phyloP scores from a whole-genome alignment of 2,113 vertebrate genomes.

The Passer domesticus region DNA sequence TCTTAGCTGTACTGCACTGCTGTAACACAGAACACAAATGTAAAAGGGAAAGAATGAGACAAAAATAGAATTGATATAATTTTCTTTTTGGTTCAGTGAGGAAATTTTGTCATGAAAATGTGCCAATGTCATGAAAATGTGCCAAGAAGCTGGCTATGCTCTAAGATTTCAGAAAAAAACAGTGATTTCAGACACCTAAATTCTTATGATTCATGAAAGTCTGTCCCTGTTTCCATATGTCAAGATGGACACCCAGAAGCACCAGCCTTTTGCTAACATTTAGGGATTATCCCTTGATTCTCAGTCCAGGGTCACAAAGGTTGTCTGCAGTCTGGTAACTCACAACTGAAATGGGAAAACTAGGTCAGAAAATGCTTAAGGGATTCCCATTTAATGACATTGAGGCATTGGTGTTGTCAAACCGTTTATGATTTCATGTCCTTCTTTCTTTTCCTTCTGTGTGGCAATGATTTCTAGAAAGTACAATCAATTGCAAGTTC shows the following conservation, averaged over 20 bases:
- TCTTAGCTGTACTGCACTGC: not conserved
- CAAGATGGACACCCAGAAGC: not conserved
- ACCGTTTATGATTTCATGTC: not conserved
- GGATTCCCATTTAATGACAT: not conserved
- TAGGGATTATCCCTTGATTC: not conserved
- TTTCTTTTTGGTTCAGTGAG: not conserved
- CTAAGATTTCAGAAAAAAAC: not conserved
- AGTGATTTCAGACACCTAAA: not conserved
- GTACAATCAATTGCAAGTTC: not conserved
- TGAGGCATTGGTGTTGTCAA: not conserved
- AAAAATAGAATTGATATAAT: not conserved
- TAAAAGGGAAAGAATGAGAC: not conserved
- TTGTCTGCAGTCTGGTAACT: not conserved
- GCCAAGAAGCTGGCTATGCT: not conserved
- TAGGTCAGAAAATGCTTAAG: conserved; percentile 1
- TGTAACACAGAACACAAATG: not conserved
- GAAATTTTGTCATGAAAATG: not conserved
- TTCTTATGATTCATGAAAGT: not conserved
- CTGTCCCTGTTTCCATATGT: not conserved
- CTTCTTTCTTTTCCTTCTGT: not conserved
- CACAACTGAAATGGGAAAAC: not conserved
- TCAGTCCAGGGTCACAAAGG: not conserved
- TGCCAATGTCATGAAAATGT: not conserved
- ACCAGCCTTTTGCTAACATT: not conserved
- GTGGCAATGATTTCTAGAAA: not conserved